Evolutionary conservation across 2,888 invertebrate species (phyloP).

Genomic region (Tipula helvola): DNA sequence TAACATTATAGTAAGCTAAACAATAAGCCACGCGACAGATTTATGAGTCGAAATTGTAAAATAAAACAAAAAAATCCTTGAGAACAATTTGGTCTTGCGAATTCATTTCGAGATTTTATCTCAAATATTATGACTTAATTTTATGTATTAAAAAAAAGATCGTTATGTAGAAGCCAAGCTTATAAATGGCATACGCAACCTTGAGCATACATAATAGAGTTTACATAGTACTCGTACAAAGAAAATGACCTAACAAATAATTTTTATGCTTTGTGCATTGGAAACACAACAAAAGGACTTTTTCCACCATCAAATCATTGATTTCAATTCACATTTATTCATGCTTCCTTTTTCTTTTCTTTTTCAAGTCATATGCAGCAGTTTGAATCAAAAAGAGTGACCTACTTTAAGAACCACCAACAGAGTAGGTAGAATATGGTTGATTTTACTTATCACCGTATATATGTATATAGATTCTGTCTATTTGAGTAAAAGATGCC

Average conservation of each 20-base stretch:
- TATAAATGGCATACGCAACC: not conserved
- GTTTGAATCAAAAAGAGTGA: not conserved
- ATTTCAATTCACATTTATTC: not conserved
- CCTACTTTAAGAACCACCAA: not conserved
- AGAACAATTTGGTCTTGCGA: not conserved
- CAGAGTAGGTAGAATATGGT: not conserved
- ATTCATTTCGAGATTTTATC: not conserved
- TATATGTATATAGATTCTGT: not conserved
- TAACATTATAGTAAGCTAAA: not conserved
- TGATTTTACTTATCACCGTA: not conserved
- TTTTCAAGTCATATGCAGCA: not conserved
- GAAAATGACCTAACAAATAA: not conserved
- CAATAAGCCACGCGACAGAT: constrained; percentile 4
- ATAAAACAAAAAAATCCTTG: not conserved
- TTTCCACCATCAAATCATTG: not conserved
- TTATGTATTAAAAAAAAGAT: not conserved
- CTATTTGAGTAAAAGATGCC: not conserved
- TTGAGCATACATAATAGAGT: not conserved
- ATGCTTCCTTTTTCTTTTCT: not conserved
- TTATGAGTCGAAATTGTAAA: not conserved
- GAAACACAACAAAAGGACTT: not conserved
- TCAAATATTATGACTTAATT: not conserved
- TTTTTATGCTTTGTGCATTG: not conserved
- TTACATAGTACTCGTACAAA: not conserved
- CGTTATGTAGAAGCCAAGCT: not conserved